Conservation (phyloP, 2,888 invertebrate genomes). For the Drosophila affinis region DNA sequence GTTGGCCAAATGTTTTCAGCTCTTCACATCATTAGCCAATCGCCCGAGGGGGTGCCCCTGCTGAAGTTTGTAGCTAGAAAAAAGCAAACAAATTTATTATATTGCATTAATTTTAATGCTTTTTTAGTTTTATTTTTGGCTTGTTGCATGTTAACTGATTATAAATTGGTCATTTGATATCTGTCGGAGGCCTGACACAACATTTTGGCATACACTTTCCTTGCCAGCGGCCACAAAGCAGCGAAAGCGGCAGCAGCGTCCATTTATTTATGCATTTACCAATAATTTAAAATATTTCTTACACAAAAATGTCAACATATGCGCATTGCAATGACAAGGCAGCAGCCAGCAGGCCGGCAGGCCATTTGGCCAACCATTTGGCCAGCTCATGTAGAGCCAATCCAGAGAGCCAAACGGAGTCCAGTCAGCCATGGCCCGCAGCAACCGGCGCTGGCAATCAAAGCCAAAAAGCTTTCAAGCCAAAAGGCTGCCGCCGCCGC, state of each 20-base stretch:
- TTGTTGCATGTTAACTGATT: slow-evolving; percentile 61
- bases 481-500: slow-evolving; percentile 64
- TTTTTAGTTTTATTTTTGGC: neutral
- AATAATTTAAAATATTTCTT: slow-evolving; percentile 71
- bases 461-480: slow-evolving; percentile 70
- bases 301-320: slow-evolving; percentile 72
- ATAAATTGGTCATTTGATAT: slow-evolving; percentile 66
- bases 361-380: slow-evolving; percentile 33
- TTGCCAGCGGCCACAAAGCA: slow-evolving; percentile 37
- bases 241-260: slow-evolving; percentile 28
- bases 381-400: slow-evolving; percentile 20
- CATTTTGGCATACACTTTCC: slow-evolving; percentile 67
- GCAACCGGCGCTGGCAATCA: slow-evolving; percentile 57
- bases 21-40: slow-evolving; percentile 43
- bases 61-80: slow-evolving; percentile 17
- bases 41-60: slow-evolving; percentile 47
- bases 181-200: slow-evolving; percentile 53
- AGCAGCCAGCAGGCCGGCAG: slow-evolving; percentile 11
- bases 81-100: slow-evolving; percentile 24
- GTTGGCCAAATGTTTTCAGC: slow-evolving; percentile 50
- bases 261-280: slow-evolving; percentile 65
- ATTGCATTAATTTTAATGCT: slow-evolving; percentile 5
- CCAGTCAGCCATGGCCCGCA: slow-evolving; percentile 64
- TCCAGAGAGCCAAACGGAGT: slow-evolving; percentile 31
- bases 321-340: slow-evolving; percentile 68